phyloP scores from a whole-genome alignment of 2,113 vertebrate genomes.

The Cynopterus brachyotis region DNA sequence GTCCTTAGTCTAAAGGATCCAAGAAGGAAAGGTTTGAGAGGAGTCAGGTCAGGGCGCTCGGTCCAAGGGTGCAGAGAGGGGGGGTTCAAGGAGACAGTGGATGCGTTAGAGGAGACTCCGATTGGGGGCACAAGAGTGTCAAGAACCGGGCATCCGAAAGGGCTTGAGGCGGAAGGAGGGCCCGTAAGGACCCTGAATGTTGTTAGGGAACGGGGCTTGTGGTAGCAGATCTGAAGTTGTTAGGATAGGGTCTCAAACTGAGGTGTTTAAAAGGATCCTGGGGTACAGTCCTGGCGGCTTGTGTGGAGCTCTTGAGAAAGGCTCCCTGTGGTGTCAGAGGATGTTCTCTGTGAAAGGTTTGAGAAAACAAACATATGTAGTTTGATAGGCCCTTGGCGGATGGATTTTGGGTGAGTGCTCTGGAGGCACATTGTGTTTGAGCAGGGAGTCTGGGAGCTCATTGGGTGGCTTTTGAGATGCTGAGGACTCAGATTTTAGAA shows the following conservation, averaged over 20 bases:
- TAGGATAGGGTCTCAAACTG: background rate
- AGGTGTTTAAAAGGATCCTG: background rate
- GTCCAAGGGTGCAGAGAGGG: background rate
- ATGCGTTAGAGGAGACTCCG: background rate
- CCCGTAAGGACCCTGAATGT: background rate
- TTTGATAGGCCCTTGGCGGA: background rate
- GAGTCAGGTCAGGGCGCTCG: background rate
- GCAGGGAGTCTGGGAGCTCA: background rate
- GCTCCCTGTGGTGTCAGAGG: background rate
- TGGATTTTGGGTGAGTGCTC: background rate
- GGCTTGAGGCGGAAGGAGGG: background rate
- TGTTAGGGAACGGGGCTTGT: background rate
- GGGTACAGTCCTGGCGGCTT: background rate
- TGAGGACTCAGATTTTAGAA: constrained; percentile 26
- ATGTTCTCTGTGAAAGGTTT: background rate
- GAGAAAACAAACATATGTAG: background rate
- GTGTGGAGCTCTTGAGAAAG: background rate
- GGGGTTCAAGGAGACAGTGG: background rate
- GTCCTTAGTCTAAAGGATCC: background rate
- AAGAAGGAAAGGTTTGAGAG: background rate
- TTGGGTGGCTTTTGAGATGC: background rate
- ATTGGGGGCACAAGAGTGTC: background rate
- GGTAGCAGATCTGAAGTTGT: background rate
- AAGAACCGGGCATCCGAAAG: background rate
- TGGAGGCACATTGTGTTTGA: background rate